Conservation (phyloP, 2,797 vertebrate genomes). For the Psittacula derbiana region DNA sequence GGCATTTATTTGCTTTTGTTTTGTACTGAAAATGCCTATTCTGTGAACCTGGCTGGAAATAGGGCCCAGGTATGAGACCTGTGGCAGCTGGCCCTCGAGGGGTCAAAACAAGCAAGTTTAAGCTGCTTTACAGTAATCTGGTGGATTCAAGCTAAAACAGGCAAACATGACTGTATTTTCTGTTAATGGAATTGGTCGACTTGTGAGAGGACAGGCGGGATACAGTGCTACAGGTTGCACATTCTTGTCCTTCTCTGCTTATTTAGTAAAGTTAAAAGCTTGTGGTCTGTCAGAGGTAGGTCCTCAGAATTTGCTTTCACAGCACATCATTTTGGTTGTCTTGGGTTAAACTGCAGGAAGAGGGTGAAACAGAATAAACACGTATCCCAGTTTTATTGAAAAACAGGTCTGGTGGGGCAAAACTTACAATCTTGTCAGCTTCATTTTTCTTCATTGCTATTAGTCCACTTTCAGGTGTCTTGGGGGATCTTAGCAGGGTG, state of each 20-base stretch:
- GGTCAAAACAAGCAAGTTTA: background rate
- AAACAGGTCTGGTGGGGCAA: background rate
- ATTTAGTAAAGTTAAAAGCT: background rate
- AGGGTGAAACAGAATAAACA: background rate
- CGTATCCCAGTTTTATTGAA: background rate
- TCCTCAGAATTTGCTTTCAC: background rate
- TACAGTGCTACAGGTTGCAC: background rate
- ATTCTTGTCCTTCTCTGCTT: background rate
- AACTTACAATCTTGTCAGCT: background rate
- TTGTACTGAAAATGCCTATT: background rate
- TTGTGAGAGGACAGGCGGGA: background rate
- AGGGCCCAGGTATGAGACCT: background rate
- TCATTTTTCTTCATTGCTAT: background rate
- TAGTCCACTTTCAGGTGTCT: background rate
- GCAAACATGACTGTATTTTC: rapidly evolving
- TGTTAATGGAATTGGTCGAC: background rate
- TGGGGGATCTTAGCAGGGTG: background rate
- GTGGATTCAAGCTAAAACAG: background rate
- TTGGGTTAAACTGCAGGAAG: background rate
- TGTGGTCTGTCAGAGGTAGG: background rate
- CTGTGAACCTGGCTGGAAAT: background rate
- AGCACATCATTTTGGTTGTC: background rate
- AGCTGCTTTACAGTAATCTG: slow-evolving; percentile 8
- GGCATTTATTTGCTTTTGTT: background rate
- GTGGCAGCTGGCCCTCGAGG: background rate